Percentiles rank a stretch among this genome's conserved stretches.
phyloP scores from a whole-genome alignment of 2,113 vertebrate genomes.

The Shinisaurus crocodilurus region DNA sequence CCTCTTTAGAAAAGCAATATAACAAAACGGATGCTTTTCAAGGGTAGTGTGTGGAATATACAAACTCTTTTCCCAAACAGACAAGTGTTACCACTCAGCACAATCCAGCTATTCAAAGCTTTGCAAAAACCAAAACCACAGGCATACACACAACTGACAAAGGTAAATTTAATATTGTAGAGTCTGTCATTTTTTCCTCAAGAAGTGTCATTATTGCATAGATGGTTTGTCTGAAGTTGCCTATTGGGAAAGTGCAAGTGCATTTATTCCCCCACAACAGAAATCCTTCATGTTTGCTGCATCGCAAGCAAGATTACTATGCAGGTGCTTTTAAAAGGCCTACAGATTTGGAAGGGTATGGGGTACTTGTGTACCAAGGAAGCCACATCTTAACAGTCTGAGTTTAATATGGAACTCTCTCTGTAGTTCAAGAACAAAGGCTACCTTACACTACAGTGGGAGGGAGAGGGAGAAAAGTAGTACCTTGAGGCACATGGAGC shows the following conservation, averaged over 20 bases:
- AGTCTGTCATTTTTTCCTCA: conserved; percentile 51
- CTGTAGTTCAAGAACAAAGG: neutral
- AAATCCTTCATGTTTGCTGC: conserved; percentile 1
- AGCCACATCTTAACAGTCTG: neutral
- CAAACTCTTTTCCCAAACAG: neutral
- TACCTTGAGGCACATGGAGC: conserved; percentile 37
- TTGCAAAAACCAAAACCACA: neutral
- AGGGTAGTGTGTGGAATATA: neutral
- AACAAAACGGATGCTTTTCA: neutral
- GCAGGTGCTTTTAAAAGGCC: conserved; percentile 17
- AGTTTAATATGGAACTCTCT: neutral
- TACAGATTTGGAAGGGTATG: conserved; percentile 25
- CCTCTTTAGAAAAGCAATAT: neutral
- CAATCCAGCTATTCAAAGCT: neutral
- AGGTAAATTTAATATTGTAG: conserved; percentile 44
- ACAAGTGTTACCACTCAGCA: neutral
- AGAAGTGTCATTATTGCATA: neutral
- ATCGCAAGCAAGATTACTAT: neutral
- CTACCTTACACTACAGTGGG: neutral
- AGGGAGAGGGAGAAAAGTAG: neutral
- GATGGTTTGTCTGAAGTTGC: conserved; percentile 38
- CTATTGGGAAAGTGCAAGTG: neutral
- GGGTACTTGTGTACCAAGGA: neutral
- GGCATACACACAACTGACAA: neutral
- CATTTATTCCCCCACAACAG: neutral